These are phyloP conservation scores for Hippasteria phrygiana DNA, from an alignment of 53 echinoderm and acorn worm species.

Conservation along the genomic window DNA sequence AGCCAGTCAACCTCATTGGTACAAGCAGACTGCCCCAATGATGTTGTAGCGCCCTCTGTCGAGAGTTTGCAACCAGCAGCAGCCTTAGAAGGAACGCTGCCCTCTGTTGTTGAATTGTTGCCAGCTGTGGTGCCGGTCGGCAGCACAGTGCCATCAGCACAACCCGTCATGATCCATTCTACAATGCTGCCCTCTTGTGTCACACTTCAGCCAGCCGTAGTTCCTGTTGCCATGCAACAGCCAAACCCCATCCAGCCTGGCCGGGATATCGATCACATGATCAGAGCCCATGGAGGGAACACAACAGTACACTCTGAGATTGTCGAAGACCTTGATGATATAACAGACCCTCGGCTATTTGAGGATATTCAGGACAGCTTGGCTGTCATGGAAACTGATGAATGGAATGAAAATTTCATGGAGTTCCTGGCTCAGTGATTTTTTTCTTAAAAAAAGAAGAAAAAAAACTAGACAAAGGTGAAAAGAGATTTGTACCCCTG, in stretches of 20 bases:
- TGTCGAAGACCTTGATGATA: background rate
- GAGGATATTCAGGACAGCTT: slow-evolving; percentile 3
- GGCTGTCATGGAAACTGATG: slow-evolving; percentile 10
- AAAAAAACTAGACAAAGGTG: background rate
- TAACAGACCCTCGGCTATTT: background rate
- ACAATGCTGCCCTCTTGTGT: slow-evolving; percentile 44
- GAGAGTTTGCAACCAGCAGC: background rate
- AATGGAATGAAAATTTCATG: slow-evolving; percentile 37
- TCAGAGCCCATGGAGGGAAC: background rate
- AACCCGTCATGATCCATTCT: background rate
- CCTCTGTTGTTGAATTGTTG: slow-evolving; percentile 1
- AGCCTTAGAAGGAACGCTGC: slow-evolving; percentile 3
- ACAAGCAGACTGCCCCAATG: background rate
- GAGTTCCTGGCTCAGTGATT: slow-evolving; percentile 10
- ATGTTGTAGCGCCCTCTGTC: background rate
- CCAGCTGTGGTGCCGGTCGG: background rate
- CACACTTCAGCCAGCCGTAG: background rate
- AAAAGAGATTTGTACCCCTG: background rate
- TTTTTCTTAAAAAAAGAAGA: background rate
- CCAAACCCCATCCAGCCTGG: background rate
- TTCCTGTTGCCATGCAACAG: slow-evolving; percentile 36
- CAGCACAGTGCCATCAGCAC: background rate
- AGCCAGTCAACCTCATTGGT: background rate
- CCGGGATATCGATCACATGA: background rate
- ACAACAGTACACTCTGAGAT: background rate